These are phyloP conservation scores for Macrosoma leucophasiata DNA, from an alignment of 2,888 invertebrate genomes.

Conservation along the genomic window DNA sequence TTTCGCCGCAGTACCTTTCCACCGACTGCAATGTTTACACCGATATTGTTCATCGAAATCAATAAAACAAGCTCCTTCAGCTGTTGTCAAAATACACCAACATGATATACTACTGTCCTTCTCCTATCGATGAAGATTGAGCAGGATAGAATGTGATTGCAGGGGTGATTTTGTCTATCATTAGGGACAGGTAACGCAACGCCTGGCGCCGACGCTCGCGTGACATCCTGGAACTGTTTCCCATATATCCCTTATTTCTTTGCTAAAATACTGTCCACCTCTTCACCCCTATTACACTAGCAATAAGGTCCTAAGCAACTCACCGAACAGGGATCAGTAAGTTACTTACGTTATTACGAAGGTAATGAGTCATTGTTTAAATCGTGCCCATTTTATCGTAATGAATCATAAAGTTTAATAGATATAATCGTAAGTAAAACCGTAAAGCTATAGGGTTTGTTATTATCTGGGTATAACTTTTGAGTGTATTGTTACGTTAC, in stretches of 20 bases:
- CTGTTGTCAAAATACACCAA: conserved; percentile 27
- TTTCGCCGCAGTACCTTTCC: conserved; percentile 23
- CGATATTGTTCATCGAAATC: conserved; percentile 41
- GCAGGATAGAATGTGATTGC: conserved; percentile 35
- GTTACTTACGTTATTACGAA: conserved; percentile 48
- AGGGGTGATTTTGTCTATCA: conserved; percentile 51
- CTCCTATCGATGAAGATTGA: conserved; percentile 27
- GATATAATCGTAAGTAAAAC: conserved; percentile 9
- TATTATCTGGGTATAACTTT: too few relatives aligned
- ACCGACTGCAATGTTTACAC: conserved; percentile 30
- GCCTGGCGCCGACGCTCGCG: conserved; percentile 56
- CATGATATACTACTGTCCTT: conserved; percentile 22
- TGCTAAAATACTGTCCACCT: conserved; percentile 3
- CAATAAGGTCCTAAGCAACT: conserved; percentile 31
- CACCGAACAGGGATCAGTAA: conserved; percentile 19
- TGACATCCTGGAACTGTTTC: conserved; percentile 39
- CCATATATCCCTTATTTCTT: conserved; percentile 33
- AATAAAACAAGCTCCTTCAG: conserved; percentile 36
- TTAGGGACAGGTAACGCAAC: conserved; percentile 47
- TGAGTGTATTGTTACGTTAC: too few relatives aligned
- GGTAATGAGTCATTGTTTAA: conserved; percentile 62
- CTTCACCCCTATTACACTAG: conserved; percentile 21
- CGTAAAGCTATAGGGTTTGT: conserved; percentile 11
- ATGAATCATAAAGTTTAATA: conserved; percentile 44
- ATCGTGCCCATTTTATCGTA: conserved; percentile 47